These are phyloP conservation scores for Amyelois transitella DNA, from an alignment of 1,140 invertebrate genomes.

Conservation along the genomic window DNA sequence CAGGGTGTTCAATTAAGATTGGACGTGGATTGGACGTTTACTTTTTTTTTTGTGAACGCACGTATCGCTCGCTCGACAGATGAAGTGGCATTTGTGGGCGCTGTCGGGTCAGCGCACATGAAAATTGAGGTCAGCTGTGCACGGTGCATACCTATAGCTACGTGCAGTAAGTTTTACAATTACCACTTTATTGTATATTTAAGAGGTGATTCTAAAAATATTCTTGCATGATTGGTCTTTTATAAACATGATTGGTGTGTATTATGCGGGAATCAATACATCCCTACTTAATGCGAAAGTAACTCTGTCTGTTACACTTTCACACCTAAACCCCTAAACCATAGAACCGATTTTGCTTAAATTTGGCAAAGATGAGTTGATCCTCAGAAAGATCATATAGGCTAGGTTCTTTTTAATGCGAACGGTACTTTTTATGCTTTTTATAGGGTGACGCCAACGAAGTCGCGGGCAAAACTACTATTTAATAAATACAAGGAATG, in stretches of 20 bases:
- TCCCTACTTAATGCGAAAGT: too few relatives aligned
- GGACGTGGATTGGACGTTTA: not conserved
- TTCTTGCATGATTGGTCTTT: too few relatives aligned
- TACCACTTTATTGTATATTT: not conserved
- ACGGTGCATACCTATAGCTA: not conserved
- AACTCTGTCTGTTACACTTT: too few relatives aligned
- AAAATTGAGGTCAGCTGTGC: conserved; percentile 44
- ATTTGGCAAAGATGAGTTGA: too few relatives aligned
- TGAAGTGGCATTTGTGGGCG: conserved; percentile 4
- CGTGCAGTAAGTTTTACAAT: not conserved
- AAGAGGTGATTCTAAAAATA: not conserved
- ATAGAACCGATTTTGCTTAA: too few relatives aligned
- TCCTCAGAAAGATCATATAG: too few relatives aligned
- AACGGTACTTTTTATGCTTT: too few relatives aligned
- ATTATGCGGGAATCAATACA: not conserved
- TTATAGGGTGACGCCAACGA: too few relatives aligned
- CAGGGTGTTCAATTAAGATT: not conserved
- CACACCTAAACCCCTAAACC: too few relatives aligned
- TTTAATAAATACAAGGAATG: not conserved
- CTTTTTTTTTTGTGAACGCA: not conserved
- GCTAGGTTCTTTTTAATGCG: too few relatives aligned
- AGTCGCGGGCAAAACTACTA: too few relatives aligned
- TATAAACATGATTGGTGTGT: not conserved
- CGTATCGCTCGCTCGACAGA: not conserved
- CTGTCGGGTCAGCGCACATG: conserved; percentile 46